A percentile compares a stretch with the other conserved stretches of the same genome.
Evolutionary conservation across 1,140 invertebrate genomes (phyloP).

Genomic region (Heterodera schachtii): DNA sequence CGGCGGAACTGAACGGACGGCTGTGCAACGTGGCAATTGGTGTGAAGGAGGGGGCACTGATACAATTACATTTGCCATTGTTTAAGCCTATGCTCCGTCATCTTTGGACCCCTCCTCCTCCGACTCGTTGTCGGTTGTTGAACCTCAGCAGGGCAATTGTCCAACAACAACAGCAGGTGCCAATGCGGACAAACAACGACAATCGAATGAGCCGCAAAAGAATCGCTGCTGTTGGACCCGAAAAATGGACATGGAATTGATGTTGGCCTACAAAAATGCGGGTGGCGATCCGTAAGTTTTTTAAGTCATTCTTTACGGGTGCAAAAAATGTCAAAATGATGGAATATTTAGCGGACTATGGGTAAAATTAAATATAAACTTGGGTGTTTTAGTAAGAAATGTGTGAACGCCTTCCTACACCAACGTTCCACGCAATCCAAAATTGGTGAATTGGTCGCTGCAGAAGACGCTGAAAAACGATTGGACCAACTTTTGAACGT

Average conservation of each 20-base stretch:
- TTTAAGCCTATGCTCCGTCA: not conserved
- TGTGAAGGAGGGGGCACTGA: not conserved
- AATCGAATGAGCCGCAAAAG: not conserved
- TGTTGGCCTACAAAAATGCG: not conserved
- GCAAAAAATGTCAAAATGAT: not conserved
- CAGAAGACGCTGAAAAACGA: not conserved
- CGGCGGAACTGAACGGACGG: constrained; percentile 18
- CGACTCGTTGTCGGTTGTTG: too few species aligned
- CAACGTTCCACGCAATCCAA: not conserved
- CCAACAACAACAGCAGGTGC: too few species aligned
- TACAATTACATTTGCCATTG: not conserved
- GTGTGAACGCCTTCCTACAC: not conserved
- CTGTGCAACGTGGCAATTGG: constrained; percentile 11
- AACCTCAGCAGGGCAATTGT: too few species aligned
- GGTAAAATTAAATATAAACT: not conserved
- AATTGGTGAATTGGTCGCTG: not conserved
- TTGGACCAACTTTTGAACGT: not conserved
- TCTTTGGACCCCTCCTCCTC: not conserved
- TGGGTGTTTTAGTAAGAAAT: not conserved
- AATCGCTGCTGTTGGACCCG: not conserved
- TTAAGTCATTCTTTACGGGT: not conserved
- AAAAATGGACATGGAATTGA: not conserved
- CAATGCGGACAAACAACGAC: too few species aligned
- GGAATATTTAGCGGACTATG: too few species aligned
- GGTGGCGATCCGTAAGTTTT: not conserved